Percentiles rank a stretch among this genome's conserved stretches.
Evolutionary conservation across 2,797 vertebrate species (phyloP).

Genomic region (Acrossocheilus fasciatus): DNA sequence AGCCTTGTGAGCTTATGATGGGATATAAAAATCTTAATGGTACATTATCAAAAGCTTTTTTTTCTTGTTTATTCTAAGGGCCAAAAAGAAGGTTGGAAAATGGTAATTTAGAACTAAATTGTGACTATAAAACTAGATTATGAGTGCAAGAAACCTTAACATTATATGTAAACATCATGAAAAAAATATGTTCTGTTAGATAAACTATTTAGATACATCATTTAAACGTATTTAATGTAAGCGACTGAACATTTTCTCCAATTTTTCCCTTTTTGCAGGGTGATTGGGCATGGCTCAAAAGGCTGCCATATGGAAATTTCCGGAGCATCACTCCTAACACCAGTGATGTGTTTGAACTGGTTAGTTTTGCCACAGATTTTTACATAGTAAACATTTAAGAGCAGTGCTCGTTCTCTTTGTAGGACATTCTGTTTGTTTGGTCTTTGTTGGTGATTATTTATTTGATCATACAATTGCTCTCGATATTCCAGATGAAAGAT

Average conservation of each 20-base stretch:
- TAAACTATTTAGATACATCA: background rate
- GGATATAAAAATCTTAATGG: background rate
- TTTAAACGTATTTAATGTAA: background rate
- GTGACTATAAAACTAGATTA: background rate
- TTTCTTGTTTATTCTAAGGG: too few relatives aligned
- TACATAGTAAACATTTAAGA: background rate
- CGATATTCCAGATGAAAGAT: slow-evolving; percentile 86
- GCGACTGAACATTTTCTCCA: background rate
- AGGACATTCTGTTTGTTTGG: background rate
- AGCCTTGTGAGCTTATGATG: background rate
- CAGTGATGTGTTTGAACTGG: slow-evolving; percentile 81
- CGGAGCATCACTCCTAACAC: slow-evolving; percentile 77
- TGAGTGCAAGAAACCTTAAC: background rate
- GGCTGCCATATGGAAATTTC: slow-evolving; percentile 78
- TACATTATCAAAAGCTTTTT: background rate
- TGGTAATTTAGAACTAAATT: background rate
- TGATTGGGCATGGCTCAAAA: slow-evolving; percentile 86
- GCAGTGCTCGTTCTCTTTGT: background rate
- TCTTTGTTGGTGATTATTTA: background rate
- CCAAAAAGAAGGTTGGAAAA: background rate
- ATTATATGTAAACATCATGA: background rate
- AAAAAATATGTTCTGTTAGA: background rate
- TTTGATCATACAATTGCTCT: background rate
- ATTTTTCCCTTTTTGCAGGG: slow-evolving; percentile 69
- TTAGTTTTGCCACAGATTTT: slow-evolving; percentile 55